These are phyloP conservation scores for Gryllus longicercus DNA, from an alignment of 2,888 invertebrate species.

Conservation along the genomic window DNA sequence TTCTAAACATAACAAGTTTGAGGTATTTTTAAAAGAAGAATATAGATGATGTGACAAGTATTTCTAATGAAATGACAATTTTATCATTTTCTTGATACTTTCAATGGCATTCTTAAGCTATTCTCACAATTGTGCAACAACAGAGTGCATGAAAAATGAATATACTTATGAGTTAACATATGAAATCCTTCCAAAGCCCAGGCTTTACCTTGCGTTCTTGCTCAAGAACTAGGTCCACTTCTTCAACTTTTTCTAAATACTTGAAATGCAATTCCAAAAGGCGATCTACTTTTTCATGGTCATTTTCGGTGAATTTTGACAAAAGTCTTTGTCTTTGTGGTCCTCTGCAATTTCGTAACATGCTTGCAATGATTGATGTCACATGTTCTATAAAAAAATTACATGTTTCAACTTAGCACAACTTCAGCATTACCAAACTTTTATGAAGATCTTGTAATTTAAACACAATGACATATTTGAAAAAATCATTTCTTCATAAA, in stretches of 20 bases:
- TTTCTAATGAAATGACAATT: too few species aligned
- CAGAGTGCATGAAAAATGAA: too few species aligned
- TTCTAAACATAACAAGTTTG: too few species aligned
- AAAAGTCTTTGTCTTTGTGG: conserved; percentile 85
- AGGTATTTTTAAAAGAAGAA: too few species aligned
- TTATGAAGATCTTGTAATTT: background rate
- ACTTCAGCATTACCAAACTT: background rate
- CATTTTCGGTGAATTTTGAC: conserved; percentile 95
- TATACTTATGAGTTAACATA: too few species aligned
- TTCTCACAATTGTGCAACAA: background rate
- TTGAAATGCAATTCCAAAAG: conserved; percentile 95
- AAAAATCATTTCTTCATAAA: background rate
- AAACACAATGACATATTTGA: background rate
- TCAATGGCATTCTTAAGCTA: background rate
- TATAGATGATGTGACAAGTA: too few species aligned
- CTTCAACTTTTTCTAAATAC: conserved; percentile 88
- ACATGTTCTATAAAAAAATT: conserved; percentile 69
- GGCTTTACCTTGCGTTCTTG: conserved; percentile 39
- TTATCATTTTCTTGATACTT: too few species aligned
- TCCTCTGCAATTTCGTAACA: conserved; percentile 88
- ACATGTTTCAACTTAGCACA: background rate
- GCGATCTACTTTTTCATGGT: conserved; percentile 96
- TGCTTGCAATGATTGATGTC: conserved; percentile 85
- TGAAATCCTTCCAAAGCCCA: background rate
- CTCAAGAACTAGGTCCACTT: conserved; percentile 74